These are phyloP conservation scores for Lophura swinhoii DNA, from an alignment of 2,797 vertebrate genomes.

Conservation along the genomic window DNA sequence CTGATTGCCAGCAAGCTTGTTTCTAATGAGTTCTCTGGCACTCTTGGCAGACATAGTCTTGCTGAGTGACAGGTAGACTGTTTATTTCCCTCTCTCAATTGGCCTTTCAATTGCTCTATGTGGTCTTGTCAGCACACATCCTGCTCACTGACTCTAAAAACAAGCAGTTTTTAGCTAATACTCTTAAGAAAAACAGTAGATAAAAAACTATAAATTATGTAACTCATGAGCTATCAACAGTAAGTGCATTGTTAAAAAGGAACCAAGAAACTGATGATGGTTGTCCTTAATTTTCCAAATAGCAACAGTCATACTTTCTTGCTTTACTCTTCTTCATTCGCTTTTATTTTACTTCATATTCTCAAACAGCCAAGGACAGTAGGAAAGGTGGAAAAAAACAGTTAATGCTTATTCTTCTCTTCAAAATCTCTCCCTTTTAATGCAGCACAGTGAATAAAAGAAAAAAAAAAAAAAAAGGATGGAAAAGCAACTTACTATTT, in stretches of 20 bases:
- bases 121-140: no score
- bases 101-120: no score
- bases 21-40: no score
- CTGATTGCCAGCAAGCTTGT: no score
- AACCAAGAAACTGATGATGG: background rate
- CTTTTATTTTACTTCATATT: background rate
- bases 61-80: no score
- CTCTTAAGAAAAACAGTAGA: no score
- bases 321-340: background rate
- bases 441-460: background rate
- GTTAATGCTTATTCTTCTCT: background rate
- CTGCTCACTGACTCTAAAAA: no score
- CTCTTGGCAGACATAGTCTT: no score
- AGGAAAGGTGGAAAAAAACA: background rate
- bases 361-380: background rate
- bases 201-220: no score
- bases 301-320: background rate
- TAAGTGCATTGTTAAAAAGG: background rate
- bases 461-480: background rate
- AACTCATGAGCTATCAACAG: no score
- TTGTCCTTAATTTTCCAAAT: background rate
- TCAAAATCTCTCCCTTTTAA: background rate
- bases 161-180: no score
- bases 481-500: background rate
- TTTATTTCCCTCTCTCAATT: no score